phyloP scores from a whole-genome alignment of 2,888 invertebrate genomes.

The Amiota minor region DNA sequence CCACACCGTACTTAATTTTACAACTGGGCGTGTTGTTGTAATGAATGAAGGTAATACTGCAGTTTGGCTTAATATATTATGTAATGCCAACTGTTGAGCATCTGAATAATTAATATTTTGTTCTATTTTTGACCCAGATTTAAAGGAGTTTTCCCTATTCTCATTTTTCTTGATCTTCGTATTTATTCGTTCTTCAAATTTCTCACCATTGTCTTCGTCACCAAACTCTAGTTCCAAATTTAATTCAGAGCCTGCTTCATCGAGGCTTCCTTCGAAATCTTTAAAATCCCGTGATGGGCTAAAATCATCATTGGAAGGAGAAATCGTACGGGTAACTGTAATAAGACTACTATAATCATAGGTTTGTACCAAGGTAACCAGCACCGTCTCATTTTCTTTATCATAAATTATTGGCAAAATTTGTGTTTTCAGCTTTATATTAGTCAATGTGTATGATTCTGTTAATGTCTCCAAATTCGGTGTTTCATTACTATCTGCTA shows the following conservation, averaged over 20 bases:
- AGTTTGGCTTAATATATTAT: conserved; percentile 80
- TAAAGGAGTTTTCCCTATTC: conserved; percentile 36
- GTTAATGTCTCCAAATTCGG: conserved; percentile 90
- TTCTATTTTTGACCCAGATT: conserved; percentile 29
- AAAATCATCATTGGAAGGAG: conserved; percentile 89
- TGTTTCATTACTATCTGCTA: conserved; percentile 85
- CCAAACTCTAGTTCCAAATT: conserved; percentile 90
- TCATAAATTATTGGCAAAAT: conserved; percentile 87
- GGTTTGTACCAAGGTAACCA: conserved; percentile 89
- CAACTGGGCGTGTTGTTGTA: conserved; percentile 84
- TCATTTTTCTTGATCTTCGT: conserved; percentile 51
- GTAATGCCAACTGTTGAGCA: conserved; percentile 80
- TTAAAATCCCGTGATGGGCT: conserved; percentile 89
- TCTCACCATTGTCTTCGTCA: conserved; percentile 80
- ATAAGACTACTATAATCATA: conserved; percentile 90
- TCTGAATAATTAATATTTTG: conserved; percentile 42
- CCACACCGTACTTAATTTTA: conserved; percentile 85
- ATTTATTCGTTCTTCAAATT: conserved; percentile 54
- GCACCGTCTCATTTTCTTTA: conserved; percentile 80
- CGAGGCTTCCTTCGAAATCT: conserved; percentile 89
- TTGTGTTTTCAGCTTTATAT: conserved; percentile 90
- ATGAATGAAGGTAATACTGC: conserved; percentile 80
- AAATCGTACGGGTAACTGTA: conserved; percentile 91
- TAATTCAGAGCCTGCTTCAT: conserved; percentile 91
- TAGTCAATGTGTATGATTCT: conserved; percentile 93